Evolutionary conservation across 2,888 invertebrate genomes (phyloP).

Genomic region (Leucophenga maculata): DNA sequence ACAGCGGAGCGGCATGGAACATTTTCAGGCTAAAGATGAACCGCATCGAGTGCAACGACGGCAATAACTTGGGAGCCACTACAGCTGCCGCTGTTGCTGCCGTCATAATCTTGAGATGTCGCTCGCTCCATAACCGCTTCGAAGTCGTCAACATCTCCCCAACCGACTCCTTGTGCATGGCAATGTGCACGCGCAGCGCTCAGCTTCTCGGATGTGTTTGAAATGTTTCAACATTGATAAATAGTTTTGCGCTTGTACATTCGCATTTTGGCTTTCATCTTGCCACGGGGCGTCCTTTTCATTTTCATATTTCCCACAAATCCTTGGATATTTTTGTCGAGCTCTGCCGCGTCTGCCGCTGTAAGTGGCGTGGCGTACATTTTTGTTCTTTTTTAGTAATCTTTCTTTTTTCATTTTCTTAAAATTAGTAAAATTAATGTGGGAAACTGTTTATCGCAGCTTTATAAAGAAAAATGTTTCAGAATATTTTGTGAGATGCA

Average conservation of each 20-base stretch:
- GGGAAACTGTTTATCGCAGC: constrained; percentile 50
- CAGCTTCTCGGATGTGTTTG: constrained; percentile 56
- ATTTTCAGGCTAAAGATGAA: not conserved
- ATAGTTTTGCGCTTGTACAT: constrained; percentile 55
- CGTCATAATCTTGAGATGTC: constrained; percentile 54
- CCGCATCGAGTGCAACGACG: not conserved
- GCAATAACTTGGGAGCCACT: constrained; percentile 4
- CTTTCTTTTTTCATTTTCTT: not conserved
- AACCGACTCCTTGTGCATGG: constrained; percentile 5
- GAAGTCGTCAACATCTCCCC: not conserved
- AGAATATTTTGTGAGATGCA: constrained; percentile 16
- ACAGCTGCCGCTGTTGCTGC: constrained; percentile 6
- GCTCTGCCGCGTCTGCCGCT: not conserved
- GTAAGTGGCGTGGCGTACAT: not conserved
- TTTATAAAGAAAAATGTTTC: not conserved
- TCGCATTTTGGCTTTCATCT: constrained; percentile 19
- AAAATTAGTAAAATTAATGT: constrained; percentile 65
- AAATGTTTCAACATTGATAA: constrained; percentile 66
- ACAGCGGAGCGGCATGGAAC: constrained; percentile 45
- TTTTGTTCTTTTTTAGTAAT: not conserved
- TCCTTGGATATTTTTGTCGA: not conserved
- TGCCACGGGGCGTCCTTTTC: not conserved
- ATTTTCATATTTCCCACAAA: not conserved
- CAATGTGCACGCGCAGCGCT: constrained; percentile 39
- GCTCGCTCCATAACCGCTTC: not conserved